phyloP scores from a whole-genome alignment of 2,797 vertebrate species.

The Scarus forsteni region DNA sequence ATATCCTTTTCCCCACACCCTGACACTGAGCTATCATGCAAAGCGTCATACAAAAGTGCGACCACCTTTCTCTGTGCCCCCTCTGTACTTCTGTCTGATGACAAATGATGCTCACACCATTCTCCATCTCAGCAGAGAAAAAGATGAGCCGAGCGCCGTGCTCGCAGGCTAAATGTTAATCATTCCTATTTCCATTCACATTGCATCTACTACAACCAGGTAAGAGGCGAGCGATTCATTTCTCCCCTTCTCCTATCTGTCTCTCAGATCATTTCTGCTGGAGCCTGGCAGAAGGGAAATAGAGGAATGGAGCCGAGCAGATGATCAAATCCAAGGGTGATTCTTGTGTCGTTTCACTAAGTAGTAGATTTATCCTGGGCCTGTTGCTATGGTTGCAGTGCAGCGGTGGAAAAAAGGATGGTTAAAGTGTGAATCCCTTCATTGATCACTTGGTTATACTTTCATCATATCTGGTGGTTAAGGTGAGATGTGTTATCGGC shows the following conservation, averaged over 20 bases:
- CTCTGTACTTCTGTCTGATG: slow-evolving; percentile 11
- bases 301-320: slow-evolving; percentile 54
- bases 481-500: slow-evolving; percentile 69
- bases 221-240: slow-evolving; percentile 63
- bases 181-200: slow-evolving; percentile 57
- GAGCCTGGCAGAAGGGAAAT: slow-evolving; percentile 59
- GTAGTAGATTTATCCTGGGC: slow-evolving; percentile 70
- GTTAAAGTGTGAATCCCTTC: slow-evolving; percentile 61
- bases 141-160: slow-evolving; percentile 44
- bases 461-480: slow-evolving; percentile 75
- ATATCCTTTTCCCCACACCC: not conserved
- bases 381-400: slow-evolving; percentile 79
- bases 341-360: slow-evolving; percentile 75
- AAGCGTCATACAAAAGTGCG: slow-evolving; percentile 18
- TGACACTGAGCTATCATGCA: slow-evolving; percentile 30
- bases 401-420: slow-evolving; percentile 5
- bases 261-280: slow-evolving; percentile 60
- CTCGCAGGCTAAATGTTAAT: slow-evolving; percentile 51
- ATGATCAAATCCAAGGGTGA: slow-evolving; percentile 73
- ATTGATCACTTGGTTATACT: slow-evolving; percentile 80
- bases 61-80: slow-evolving; percentile 25
- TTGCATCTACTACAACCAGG: slow-evolving; percentile 60
- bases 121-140: slow-evolving; percentile 51
- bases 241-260: slow-evolving; percentile 41
- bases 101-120: slow-evolving; percentile 42